These are phyloP conservation scores for Temnothorax rugatulus DNA, from an alignment of 2,888 invertebrate genomes.

Conservation along the genomic window DNA sequence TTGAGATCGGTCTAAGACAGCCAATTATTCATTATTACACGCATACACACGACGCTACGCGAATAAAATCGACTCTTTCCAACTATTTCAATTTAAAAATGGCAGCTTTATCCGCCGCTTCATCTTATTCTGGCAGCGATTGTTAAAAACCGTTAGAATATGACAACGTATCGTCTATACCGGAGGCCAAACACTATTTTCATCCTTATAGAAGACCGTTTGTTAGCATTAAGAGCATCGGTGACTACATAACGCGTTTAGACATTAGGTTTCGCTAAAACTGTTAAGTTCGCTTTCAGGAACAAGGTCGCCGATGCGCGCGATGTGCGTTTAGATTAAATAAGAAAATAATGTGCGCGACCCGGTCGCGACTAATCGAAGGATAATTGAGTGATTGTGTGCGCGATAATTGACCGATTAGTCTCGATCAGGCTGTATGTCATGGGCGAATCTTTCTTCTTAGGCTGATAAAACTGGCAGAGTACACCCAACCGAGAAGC, in stretches of 20 bases:
- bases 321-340: conserved; percentile 34
- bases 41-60: not conserved
- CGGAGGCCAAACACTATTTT: conserved; percentile 41
- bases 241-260: conserved; percentile 30
- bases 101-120: conserved; percentile 38
- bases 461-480: conserved; percentile 46
- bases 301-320: conserved; percentile 13
- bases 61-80: conserved; percentile 53
- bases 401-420: conserved; percentile 66
- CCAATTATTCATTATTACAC: conserved; percentile 13
- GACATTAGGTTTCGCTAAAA: conserved; percentile 29
- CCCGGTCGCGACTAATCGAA: conserved; percentile 34
- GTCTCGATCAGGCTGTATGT: conserved; percentile 47
- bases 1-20: conserved; percentile 9
- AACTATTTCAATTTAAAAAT: conserved; percentile 54
- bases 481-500: conserved; percentile 11
- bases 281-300: conserved; percentile 26
- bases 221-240: conserved; percentile 25
- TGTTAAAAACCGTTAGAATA: conserved; percentile 8
- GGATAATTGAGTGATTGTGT: conserved; percentile 4
- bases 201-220: conserved; percentile 36
- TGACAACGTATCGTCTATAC: conserved; percentile 27
- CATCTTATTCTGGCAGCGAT: conserved; percentile 29
- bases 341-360: conserved; percentile 49
- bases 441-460: conserved; percentile 17